phyloP scores from a whole-genome alignment of 2,113 vertebrate genomes.

The Esox niger region DNA sequence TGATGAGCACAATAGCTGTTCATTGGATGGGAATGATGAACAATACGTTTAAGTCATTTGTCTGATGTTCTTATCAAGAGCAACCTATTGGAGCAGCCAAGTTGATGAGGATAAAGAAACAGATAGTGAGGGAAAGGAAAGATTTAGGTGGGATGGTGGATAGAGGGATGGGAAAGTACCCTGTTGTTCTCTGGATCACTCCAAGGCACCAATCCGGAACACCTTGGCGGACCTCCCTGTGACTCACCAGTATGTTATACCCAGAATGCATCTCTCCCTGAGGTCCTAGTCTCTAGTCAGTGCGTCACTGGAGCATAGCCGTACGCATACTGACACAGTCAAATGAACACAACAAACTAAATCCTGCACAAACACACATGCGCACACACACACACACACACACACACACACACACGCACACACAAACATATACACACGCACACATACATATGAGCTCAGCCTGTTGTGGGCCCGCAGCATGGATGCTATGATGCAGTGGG shows the following conservation, averaged over 20 bases:
- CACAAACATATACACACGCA: constrained; percentile 6
- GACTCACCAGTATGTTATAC: constrained; percentile 48
- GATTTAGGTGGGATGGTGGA: not conserved
- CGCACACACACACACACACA: constrained; percentile 11
- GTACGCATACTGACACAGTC: too few relatives aligned
- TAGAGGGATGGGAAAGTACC: constrained; percentile 7
- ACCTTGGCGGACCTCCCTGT: constrained; percentile 60
- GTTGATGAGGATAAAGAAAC: not conserved
- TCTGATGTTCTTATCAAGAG: too few relatives aligned
- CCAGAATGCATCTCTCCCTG: constrained; percentile 46
- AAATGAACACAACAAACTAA: too few relatives aligned
- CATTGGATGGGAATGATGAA: too few relatives aligned
- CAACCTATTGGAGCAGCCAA: too few relatives aligned
- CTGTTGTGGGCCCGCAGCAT: constrained; percentile 41
- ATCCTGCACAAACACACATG: not conserved
- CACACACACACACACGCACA: not conserved
- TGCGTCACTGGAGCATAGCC: constrained; percentile 10
- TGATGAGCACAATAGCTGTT: too few relatives aligned
- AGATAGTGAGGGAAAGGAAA: not conserved
- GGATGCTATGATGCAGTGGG: constrained; percentile 55
- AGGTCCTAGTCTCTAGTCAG: constrained; percentile 30
- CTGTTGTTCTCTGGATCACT: constrained; percentile 41
- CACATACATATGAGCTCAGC: constrained; percentile 16
- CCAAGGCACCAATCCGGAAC: constrained; percentile 51
- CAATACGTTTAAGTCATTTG: too few relatives aligned